Evolutionary conservation across 2,888 invertebrate species (phyloP).

Genomic region (Leucophora obtusa): DNA sequence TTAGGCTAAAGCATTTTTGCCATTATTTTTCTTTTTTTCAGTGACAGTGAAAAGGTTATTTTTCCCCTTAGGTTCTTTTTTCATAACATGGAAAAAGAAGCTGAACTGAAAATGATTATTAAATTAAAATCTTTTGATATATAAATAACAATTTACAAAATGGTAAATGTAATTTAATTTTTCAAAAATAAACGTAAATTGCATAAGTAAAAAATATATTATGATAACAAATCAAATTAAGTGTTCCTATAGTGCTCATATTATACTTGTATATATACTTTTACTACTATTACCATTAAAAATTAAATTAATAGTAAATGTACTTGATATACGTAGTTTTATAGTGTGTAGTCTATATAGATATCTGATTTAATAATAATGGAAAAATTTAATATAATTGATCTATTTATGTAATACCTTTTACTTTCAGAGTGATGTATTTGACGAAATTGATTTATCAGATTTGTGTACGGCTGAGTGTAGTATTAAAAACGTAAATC

Average conservation of each 20-base stretch:
- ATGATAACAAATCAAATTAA: background rate
- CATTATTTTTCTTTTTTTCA: background rate
- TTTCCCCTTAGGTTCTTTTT: background rate
- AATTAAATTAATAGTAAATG: too few species aligned
- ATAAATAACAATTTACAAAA: conserved; percentile 15
- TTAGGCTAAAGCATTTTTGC: background rate
- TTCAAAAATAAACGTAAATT: background rate
- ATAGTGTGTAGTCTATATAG: too few species aligned
- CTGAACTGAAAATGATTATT: background rate
- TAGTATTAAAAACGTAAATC: conserved; percentile 91
- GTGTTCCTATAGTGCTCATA: background rate
- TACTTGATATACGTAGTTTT: too few species aligned
- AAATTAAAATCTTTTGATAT: conserved; percentile 34
- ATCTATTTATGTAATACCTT: conserved; percentile 7
- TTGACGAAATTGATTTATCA: conserved; percentile 92
- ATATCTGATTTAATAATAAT: background rate
- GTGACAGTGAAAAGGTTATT: too few species aligned
- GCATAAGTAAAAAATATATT: background rate
- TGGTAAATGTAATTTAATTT: conserved; percentile 11
- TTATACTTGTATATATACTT: background rate
- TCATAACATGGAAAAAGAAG: background rate
- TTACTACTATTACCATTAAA: background rate
- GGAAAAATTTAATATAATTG: background rate
- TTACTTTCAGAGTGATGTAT: conserved; percentile 86
- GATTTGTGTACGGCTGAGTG: conserved; percentile 92